Conservation (phyloP, 2,113 vertebrate species). For the Cyanocitta stelleri region DNA sequence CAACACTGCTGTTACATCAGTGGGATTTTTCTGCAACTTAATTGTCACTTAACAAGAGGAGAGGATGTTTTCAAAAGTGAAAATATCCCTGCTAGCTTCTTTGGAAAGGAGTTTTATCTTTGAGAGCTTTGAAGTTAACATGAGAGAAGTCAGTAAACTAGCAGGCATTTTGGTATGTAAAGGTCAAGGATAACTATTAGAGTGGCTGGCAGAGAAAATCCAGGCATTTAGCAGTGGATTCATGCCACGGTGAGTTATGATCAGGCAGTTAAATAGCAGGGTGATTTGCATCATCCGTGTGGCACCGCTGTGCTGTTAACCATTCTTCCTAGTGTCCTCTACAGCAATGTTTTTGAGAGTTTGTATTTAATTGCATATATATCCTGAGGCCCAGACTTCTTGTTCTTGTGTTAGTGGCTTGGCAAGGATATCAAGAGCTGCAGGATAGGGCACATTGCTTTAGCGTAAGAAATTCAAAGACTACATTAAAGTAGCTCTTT, state of each 20-base stretch:
- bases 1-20: not conserved
- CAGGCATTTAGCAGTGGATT: not conserved
- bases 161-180: not conserved
- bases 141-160: not conserved
- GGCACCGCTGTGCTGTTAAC: not conserved
- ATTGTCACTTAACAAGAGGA: not conserved
- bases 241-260: not conserved
- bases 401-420: not conserved
- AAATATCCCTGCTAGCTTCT: not conserved
- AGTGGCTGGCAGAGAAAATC: not conserved
- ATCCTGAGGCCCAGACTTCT: not conserved
- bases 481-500: not conserved
- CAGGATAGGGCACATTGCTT: not conserved
- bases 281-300: not conserved
- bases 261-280: not conserved
- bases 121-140: not conserved
- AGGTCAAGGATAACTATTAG: not conserved
- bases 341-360: not conserved
- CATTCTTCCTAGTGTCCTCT: not conserved
- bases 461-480: not conserved
- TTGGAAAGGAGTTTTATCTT: not conserved
- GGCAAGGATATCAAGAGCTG: not conserved
- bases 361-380: not conserved
- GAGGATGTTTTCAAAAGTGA: not conserved
- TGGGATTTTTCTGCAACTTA: not conserved